These are phyloP conservation scores for Cheilosia variabilis DNA, from an alignment of 2,888 invertebrate species.

Conservation along the genomic window DNA sequence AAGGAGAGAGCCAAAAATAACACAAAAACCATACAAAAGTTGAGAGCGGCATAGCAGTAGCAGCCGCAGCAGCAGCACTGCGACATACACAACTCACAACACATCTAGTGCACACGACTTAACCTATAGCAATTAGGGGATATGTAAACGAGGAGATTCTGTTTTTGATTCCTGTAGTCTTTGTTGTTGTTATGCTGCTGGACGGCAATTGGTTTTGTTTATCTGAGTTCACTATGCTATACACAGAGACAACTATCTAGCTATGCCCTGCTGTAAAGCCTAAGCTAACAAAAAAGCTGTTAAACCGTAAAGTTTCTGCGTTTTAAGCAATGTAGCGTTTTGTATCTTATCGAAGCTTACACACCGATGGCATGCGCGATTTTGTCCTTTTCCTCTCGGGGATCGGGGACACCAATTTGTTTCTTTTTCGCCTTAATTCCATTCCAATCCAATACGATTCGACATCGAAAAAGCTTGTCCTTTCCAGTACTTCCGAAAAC, in stretches of 20 bases:
- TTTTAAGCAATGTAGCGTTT: conserved; percentile 57
- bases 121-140: conserved; percentile 66
- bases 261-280: conserved; percentile 37
- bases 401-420: conserved; percentile 5
- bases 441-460: conserved; percentile 53
- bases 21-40: conserved; percentile 40
- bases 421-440: not conserved
- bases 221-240: conserved; percentile 20
- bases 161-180: not conserved
- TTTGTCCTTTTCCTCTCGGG: conserved; percentile 8
- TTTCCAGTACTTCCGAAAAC: conserved; percentile 64
- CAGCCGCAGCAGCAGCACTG: conserved; percentile 29
- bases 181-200: conserved; percentile 30
- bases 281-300: conserved; percentile 73
- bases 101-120: conserved; percentile 45
- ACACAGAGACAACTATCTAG: not conserved
- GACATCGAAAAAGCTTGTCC: conserved; percentile 68
- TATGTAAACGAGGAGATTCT: conserved; percentile 52
- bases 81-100: conserved; percentile 17
- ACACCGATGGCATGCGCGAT: conserved; percentile 63
- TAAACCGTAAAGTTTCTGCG: conserved; percentile 62
- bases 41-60: conserved; percentile 12
- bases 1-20: conserved; percentile 59
- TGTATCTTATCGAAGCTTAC: conserved; percentile 59
- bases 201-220: conserved; percentile 40